Conservation (phyloP, 2,888 invertebrate species). For the Hanleya hanleyi region DNA sequence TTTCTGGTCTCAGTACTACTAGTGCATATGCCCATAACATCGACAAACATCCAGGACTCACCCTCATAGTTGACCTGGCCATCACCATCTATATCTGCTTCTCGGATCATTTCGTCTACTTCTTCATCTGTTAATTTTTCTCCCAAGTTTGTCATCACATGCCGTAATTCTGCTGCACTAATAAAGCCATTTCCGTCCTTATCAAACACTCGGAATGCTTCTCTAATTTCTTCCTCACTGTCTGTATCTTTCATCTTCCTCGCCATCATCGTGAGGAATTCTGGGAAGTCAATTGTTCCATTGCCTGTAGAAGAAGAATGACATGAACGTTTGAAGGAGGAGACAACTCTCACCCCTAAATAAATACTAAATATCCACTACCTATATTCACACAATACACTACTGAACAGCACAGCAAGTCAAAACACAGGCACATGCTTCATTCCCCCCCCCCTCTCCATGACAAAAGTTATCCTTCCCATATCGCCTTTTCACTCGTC, state of each 20-base stretch:
- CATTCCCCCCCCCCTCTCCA: too few relatives aligned
- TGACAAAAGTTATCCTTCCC: too few relatives aligned
- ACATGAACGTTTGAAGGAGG: too few relatives aligned
- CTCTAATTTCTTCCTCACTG: conserved; percentile 98
- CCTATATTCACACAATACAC: too few relatives aligned
- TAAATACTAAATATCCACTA: too few relatives aligned
- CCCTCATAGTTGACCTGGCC: conserved; percentile 98
- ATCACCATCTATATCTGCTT: conserved; percentile 99
- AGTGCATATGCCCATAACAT: background rate
- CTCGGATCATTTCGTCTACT: conserved; percentile 99
- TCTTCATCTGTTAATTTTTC: conserved; percentile 99
- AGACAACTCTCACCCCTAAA: too few relatives aligned
- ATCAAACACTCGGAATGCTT: conserved; percentile 98
- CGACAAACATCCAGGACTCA: conserved; percentile 18
- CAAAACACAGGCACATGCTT: too few relatives aligned
- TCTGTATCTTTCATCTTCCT: conserved; percentile 99
- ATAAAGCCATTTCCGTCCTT: conserved; percentile 99
- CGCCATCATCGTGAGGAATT: conserved; percentile 99
- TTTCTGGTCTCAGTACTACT: background rate
- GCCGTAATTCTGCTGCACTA: conserved; percentile 97
- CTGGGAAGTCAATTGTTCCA: conserved; percentile 99
- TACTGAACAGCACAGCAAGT: too few relatives aligned
- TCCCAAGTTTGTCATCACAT: conserved; percentile 99
- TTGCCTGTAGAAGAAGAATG: conserved; percentile 81
- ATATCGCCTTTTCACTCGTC: too few relatives aligned